A percentile compares a stretch with the other conserved stretches of the same genome.
Evolutionary conservation across 2,113 vertebrate species (phyloP).

Genomic region (Ahaetulla prasina): DNA sequence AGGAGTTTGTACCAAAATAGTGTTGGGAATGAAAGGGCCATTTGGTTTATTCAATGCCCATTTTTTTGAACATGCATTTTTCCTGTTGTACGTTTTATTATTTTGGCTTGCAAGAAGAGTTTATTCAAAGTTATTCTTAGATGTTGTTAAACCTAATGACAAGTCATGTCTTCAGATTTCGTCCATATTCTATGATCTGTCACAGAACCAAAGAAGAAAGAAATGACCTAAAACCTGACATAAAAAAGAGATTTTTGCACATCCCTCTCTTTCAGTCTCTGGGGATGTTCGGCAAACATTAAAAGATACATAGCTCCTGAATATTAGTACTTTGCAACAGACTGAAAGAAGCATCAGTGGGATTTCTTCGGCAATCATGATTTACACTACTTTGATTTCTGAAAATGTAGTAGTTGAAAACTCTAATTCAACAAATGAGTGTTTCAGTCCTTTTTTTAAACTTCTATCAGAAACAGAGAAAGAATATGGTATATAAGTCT

Average conservation of each 20-base stretch:
- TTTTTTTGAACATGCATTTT: background rate
- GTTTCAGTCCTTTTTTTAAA: background rate
- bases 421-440: background rate
- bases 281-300: background rate
- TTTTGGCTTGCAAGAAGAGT: background rate
- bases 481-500: background rate
- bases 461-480: background rate
- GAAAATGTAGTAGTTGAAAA: background rate
- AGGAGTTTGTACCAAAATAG: background rate
- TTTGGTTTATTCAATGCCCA: background rate
- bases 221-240: background rate
- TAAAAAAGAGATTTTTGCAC: background rate
- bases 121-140: background rate
- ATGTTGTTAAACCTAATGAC: background rate
- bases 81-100: background rate
- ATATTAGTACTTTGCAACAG: background rate
- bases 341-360: background rate
- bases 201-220: background rate
- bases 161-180: background rate
- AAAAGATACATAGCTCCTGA: background rate
- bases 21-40: background rate
- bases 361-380: background rate
- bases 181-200: background rate
- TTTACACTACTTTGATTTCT: background rate
- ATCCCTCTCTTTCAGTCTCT: background rate